A percentile compares a stretch with the other conserved stretches of the same genome.
Evolutionary conservation across 35 echinoderm and acorn worm species (phyloP).

Genomic region (Apostichopus californicus): DNA sequence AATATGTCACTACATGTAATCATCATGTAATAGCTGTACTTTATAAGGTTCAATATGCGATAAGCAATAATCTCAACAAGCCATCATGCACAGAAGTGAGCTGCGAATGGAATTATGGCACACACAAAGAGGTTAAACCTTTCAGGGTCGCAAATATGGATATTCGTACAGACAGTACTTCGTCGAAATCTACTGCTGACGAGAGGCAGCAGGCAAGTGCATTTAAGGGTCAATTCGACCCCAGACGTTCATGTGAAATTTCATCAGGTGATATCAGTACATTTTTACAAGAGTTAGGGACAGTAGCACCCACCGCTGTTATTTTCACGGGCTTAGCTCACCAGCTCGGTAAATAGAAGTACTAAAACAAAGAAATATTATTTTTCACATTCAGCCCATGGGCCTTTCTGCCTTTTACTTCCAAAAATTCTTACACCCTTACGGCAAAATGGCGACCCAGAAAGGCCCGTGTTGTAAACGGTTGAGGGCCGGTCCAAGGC

Average conservation of each 20-base stretch:
- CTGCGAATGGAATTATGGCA: neutral
- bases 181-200: neutral
- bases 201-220: neutral
- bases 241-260: slow-evolving; percentile 1
- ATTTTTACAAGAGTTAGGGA: no score
- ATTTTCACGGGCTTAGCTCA: no score
- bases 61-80: slow-evolving; percentile 2
- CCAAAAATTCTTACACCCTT: no score
- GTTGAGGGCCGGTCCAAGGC: no score
- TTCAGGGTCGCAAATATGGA: neutral
- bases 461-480: no score
- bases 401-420: no score
- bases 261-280: no score
- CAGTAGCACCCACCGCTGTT: no score
- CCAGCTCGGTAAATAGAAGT: no score
- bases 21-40: slow-evolving; percentile 16
- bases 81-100: slow-evolving; percentile 1
- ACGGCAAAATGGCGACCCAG: no score
- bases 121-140: slow-evolving; percentile 6
- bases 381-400: no score
- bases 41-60: neutral
- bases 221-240: neutral
- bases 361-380: no score
- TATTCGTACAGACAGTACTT: slow-evolving; percentile 1
- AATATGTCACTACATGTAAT: neutral